Evolutionary conservation across 2,113 vertebrate genomes (phyloP), one percentile per base, ranked within the genome.

Genomic region (Rattus norvegicus): DNA sequence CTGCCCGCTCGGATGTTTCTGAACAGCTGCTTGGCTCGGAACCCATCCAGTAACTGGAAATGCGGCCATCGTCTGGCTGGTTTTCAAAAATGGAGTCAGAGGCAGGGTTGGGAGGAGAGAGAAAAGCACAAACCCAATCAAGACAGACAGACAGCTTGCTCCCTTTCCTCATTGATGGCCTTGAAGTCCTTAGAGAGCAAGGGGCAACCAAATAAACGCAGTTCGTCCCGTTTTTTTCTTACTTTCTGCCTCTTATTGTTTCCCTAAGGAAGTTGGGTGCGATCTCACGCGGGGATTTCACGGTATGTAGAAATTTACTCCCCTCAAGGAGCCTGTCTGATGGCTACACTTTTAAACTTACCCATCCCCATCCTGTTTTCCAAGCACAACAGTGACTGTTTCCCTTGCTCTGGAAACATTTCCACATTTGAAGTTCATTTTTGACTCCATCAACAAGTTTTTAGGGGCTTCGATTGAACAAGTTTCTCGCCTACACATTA

Each of bases 21-120:
- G 76, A 98, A 96, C 98, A 98, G 98, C 98, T 98, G 98, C 91
- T 39, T 43, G 61, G 47, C 79, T 90, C 81, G 16, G 5, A 7
- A 67, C 65, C 93, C 30, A 39, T 19, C 94, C 61, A 87, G 91
- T 97, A 72, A 92, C 97, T 97, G 96, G 97, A 98, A 98, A 89
- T 72, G 33, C 1, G 54, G 88, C 54, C 77, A 47, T 54, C 19
- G 16, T 77, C 94, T 95, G 91, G 97, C 90, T 97, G 95, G 76
- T 73, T 95, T 96, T 98, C 93, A 93, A 94, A 84, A 69, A 59
- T 22, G 63, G 86, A 22, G 14, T 0, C 4, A 9, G n/a, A n/a
- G 61, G 16, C 26, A n/a, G 88, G 85, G 39, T 26, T 3, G 22
- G 13, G 52, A 16, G 28, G 91, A 43, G 7, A 39, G 10, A 59